Evolutionary conservation across 2,888 invertebrate species (phyloP).

Genomic region (Xanthia icteritia): DNA sequence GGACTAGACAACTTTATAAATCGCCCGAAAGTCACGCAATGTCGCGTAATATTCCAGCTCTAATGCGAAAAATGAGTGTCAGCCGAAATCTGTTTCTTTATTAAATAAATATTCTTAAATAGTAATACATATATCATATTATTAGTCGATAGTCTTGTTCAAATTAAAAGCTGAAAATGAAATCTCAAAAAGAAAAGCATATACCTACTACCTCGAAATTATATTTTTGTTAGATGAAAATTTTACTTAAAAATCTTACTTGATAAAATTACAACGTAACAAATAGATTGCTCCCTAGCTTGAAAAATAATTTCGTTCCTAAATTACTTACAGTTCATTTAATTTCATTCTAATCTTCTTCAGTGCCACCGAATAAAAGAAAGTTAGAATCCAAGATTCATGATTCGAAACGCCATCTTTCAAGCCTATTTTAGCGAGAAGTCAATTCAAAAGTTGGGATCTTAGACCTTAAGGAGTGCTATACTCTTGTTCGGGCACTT

Average conservation of each 20-base stretch:
- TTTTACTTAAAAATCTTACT: background rate
- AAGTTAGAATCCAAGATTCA: constrained; percentile 56
- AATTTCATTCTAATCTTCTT: constrained; percentile 60
- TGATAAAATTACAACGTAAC: constrained; percentile 29
- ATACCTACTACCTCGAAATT: background rate
- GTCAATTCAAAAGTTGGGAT: constrained; percentile 40
- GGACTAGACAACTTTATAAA: constrained; percentile 27
- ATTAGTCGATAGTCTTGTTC: background rate
- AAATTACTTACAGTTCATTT: constrained; percentile 60
- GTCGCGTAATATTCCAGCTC: background rate
- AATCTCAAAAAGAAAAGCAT: background rate
- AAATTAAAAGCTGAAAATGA: constrained; percentile 3
- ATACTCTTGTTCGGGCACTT: background rate
- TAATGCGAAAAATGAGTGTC: constrained; percentile 9
- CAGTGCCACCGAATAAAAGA: constrained; percentile 41
- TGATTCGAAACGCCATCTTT: constrained; percentile 50
- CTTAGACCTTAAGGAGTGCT: constrained; percentile 28
- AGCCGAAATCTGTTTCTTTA: background rate
- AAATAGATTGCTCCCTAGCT: constrained; percentile 42
- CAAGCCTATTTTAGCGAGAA: constrained; percentile 46
- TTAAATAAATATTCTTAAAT: background rate
- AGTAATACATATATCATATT: background rate
- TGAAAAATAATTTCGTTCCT: constrained; percentile 46
- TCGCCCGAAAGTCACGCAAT: constrained; percentile 6
- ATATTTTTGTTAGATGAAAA: constrained; percentile 6